Evolutionary conservation across 2,113 vertebrate species (phyloP).

Genomic region (Isurus oxyrinchus): DNA sequence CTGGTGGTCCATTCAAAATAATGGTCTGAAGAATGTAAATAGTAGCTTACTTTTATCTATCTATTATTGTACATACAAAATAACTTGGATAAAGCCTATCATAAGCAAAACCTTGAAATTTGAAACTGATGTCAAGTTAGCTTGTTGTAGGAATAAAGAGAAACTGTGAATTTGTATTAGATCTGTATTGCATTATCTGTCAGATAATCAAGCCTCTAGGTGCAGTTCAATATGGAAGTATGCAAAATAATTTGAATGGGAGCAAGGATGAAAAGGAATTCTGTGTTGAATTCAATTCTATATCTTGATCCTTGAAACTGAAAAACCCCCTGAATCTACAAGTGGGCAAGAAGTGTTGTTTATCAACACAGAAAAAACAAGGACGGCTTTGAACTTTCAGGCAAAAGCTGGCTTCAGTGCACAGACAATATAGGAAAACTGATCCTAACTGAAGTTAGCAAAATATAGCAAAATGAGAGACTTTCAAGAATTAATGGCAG

Average conservation of each 20-base stretch:
- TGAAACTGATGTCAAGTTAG: neutral
- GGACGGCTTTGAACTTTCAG: neutral
- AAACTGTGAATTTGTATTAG: neutral
- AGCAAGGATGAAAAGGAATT: neutral
- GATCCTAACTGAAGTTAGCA: neutral
- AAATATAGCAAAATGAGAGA: neutral
- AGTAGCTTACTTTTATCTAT: neutral
- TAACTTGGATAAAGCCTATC: neutral
- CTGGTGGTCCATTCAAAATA: neutral
- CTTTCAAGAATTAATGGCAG: neutral
- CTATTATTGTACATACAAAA: neutral
- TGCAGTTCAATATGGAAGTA: neutral
- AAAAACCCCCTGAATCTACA: neutral
- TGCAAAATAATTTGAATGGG: neutral
- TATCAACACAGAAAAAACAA: neutral
- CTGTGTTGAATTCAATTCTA: neutral
- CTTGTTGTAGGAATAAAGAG: neutral
- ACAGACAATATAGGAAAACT: neutral
- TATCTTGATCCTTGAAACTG: neutral
- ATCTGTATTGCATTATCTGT: neutral
- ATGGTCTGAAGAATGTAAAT: neutral
- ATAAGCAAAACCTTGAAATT: neutral
- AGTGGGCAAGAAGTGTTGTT: neutral
- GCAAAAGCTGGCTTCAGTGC: neutral
- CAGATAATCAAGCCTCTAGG: neutral